phyloP scores from a whole-genome alignment of 2,888 invertebrate genomes.

The Ormyrus nitidulus region DNA sequence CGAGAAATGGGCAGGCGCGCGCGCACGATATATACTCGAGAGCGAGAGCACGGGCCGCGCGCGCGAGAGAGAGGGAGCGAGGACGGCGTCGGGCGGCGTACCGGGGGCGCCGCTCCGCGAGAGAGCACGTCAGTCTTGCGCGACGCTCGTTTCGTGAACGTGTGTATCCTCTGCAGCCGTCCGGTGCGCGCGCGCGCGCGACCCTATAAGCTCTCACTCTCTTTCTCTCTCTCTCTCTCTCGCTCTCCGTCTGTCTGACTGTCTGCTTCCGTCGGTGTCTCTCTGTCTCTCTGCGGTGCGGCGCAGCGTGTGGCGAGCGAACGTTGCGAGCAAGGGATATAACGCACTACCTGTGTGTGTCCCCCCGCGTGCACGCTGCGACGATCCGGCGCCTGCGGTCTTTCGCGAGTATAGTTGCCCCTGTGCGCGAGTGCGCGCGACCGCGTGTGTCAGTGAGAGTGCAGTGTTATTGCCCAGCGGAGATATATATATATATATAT shows the following conservation, averaged over 20 bases:
- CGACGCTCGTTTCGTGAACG: slow-evolving; percentile 52
- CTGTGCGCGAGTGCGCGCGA: no score
- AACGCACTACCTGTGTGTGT: no score
- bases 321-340: neutral
- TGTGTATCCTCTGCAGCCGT: neutral
- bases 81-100: slow-evolving; percentile 8
- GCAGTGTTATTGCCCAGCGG: no score
- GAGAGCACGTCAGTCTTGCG: slow-evolving; percentile 48
- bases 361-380: no score
- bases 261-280: neutral
- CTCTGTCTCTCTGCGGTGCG: neutral
- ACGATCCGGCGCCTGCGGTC: no score
- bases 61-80: slow-evolving; percentile 2
- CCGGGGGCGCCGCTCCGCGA: slow-evolving; percentile 10
- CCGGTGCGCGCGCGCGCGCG: no score
- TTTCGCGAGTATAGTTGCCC: no score
- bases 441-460: no score
- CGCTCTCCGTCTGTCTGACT: neutral
- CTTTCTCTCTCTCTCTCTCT: neutral
- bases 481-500: no score
- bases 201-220: no score
- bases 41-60: neutral
- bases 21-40: neutral
- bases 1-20: slow-evolving; percentile 45
- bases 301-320: neutral